Evolutionary conservation across 2,113 vertebrate species (phyloP).

Genomic region (Odontophorus gujanensis): DNA sequence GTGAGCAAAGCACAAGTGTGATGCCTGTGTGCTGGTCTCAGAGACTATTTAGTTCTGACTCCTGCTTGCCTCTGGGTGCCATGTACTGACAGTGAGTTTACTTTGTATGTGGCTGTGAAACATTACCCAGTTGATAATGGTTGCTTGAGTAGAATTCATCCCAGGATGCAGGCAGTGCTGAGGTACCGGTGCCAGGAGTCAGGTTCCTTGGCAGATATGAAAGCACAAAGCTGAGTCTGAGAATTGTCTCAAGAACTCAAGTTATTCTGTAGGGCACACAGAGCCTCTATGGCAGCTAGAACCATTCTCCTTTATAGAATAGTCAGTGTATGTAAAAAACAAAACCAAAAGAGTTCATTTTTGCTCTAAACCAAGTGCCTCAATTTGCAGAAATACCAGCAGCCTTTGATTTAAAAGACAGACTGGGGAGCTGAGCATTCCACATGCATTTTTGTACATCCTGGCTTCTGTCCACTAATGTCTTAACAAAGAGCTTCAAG

Average conservation of each 20-base stretch:
- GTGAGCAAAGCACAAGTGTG: conserved; percentile 55
- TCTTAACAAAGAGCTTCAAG: not conserved
- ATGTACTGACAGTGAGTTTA: not conserved
- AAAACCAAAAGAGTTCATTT: not conserved
- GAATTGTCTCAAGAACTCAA: not conserved
- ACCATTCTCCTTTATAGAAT: not conserved
- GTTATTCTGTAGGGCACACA: not conserved
- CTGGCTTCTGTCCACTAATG: not conserved
- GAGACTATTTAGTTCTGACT: not conserved
- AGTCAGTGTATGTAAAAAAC: not conserved
- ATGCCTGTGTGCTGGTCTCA: not conserved
- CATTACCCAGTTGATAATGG: not conserved
- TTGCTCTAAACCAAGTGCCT: not conserved
- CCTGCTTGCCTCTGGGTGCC: not conserved
- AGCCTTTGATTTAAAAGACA: not conserved
- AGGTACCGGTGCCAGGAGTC: not conserved
- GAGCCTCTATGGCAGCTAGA: not conserved
- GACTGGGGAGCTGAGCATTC: not conserved
- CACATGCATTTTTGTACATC: not conserved
- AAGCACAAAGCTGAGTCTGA: not conserved
- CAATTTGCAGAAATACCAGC: not conserved
- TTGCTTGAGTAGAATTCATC: not conserved
- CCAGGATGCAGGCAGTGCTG: not conserved
- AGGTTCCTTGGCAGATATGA: not conserved
- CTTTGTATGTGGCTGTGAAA: not conserved